Base-by-base conservation (phyloP, 2,888 invertebrate genomes). In the Leptinotarsa peninsularis region DNA sequence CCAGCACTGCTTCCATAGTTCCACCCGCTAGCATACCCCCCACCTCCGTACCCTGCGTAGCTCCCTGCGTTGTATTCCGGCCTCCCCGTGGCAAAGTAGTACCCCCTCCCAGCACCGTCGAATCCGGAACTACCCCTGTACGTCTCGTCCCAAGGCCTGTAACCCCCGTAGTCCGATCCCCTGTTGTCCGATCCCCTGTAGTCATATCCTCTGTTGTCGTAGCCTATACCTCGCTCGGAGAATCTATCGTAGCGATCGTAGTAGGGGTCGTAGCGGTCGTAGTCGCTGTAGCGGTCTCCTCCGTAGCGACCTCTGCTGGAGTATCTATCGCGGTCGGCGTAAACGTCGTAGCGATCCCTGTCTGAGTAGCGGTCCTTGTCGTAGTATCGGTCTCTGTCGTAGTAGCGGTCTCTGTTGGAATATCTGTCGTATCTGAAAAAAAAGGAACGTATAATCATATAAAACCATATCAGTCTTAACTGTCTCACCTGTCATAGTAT, bases 101-200 rank as follows among this genome's bases (percentile, higher is more conserved):
- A 92, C 66, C 92, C 92, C 54, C 81, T 74, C 27, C 92, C 92
- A 52, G 91, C 90, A 56, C 90, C 90, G 84, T 92, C 93, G 89
- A 91, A 92, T 14, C 92, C 92, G 1, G 93, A 90, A 81, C 91
- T 90, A 1, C 92, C 92, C 33, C 92, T 91, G 81, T 90, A 91
- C 13, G 91, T 91, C 83, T 91, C 91, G 82, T 91, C 91, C 90
- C 90, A 91, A 0, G 91, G 91, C 76, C 91, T 90, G 76, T 89
- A 89, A 52, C 87, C 88, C 14, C 79, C 76, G 43, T 75, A 76
- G 73, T 80, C 91, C 90, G 79, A 77, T n/a, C 78, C 90, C 82
- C 90, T 90, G 68, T 89, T 89, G 83, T 33, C 91, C 90, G 74
- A 89, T 10, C 87, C 86, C 71, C 87, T 81, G 68, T 89, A 89